Evolutionary conservation across 2,113 vertebrate species (phyloP).

Genomic region (Neolamprologus variostigma): DNA sequence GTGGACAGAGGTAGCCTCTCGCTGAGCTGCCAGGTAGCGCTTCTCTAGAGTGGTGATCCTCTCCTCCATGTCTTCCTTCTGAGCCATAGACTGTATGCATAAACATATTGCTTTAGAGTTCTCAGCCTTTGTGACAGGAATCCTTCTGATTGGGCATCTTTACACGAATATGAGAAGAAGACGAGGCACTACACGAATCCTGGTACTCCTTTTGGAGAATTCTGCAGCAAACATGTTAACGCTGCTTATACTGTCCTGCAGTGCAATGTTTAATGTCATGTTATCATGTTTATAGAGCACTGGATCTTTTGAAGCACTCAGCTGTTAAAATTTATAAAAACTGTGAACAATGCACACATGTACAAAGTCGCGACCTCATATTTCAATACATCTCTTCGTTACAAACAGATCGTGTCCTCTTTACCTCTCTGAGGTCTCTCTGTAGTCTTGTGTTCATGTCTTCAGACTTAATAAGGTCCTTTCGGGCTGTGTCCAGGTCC

Average conservation of each 20-base stretch:
- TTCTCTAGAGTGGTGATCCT: conserved; percentile 98
- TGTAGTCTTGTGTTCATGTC: conserved; percentile 88
- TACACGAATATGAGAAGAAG: background rate
- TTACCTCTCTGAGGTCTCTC: conserved; percentile 89
- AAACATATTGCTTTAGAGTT: background rate
- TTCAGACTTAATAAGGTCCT: conserved; percentile 93
- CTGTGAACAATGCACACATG: background rate
- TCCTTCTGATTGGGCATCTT: background rate
- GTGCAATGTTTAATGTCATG: background rate
- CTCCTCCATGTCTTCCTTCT: conserved; percentile 99
- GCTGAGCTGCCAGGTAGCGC: conserved; percentile 94
- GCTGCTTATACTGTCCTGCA: background rate
- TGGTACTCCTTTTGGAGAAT: background rate
- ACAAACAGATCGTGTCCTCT: background rate
- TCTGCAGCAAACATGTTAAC: background rate
- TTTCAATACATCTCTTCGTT: background rate
- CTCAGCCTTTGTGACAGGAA: background rate
- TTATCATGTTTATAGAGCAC: background rate
- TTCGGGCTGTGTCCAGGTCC: conserved; percentile 91
- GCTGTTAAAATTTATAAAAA: background rate
- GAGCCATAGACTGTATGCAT: conserved; percentile 81
- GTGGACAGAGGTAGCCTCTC: conserved; percentile 94
- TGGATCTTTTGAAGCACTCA: background rate
- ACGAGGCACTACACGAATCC: background rate
- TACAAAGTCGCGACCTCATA: background rate